phyloP scores from a whole-genome alignment of 2,797 vertebrate genomes.

The Anolis apletophallus region DNA sequence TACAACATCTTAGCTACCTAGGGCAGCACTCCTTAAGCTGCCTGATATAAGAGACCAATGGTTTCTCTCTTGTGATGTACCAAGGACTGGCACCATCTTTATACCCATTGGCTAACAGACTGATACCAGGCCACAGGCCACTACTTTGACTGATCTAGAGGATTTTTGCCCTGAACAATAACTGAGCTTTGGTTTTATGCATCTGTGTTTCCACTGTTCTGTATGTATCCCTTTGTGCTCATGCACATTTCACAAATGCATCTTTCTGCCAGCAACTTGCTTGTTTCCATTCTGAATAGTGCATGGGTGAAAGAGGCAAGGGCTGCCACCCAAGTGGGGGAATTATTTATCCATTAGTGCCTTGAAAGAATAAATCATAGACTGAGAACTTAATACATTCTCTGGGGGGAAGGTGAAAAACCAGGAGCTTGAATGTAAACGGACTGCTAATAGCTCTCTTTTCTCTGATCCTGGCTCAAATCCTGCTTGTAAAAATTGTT shows the following conservation, averaged over 20 bases:
- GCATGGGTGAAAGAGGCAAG: background rate
- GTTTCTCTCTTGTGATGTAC: no score
- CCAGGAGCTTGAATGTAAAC: slow-evolving; percentile 35
- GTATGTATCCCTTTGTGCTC: no score
- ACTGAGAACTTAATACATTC: slow-evolving; percentile 9
- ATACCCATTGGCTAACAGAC: no score
- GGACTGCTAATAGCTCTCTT: background rate
- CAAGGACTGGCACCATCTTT: no score
- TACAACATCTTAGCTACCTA: no score
- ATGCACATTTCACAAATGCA: background rate
- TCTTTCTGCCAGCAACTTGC: background rate
- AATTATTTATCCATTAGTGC: slow-evolving; percentile 37
- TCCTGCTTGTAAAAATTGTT: slow-evolving; percentile 28
- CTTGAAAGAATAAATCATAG: slow-evolving; percentile 17
- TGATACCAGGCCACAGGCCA: no score
- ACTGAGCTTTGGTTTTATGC: background rate
- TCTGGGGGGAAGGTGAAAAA: background rate
- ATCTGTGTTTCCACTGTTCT: background rate
- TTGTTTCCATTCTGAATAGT: background rate
- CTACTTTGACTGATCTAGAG: no score
- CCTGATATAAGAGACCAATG: no score
- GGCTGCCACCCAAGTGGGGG: background rate
- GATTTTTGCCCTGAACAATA: no score
- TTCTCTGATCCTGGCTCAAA: background rate
- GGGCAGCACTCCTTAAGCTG: no score